Conservation (phyloP, 30 jellyfish, hydroid and myxozoan genomes). For the Hydra vulgaris region DNA sequence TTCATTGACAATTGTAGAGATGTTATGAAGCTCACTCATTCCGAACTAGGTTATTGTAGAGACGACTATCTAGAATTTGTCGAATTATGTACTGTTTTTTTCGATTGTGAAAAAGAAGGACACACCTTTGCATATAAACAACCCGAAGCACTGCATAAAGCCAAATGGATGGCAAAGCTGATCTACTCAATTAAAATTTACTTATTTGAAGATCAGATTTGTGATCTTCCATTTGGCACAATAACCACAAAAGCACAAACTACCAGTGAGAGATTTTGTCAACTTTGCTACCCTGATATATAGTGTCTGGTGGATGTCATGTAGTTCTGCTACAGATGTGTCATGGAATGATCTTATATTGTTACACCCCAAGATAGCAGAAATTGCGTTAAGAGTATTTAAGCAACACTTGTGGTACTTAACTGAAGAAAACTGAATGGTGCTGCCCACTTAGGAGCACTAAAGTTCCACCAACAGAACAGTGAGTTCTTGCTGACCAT, state of each 20-base stretch:
- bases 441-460: not conserved
- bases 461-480: not conserved
- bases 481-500: not conserved
- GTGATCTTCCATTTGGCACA: not conserved
- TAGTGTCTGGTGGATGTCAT: not conserved
- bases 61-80: not conserved
- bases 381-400: not conserved
- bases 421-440: not conserved
- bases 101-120: not conserved
- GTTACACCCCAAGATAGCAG: not conserved
- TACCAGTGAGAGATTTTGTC: not conserved
- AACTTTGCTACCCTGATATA: not conserved
- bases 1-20: not conserved
- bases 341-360: not conserved
- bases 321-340: not conserved
- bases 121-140: not conserved
- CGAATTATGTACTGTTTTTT: not conserved
- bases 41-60: not conserved
- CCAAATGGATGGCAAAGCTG: not conserved
- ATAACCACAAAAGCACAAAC: not conserved
- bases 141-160: not conserved
- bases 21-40: not conserved
- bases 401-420: not conserved
- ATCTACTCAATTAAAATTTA: not conserved
- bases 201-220: not conserved